Evolutionary conservation across 1,140 invertebrate species (phyloP), one percentile per base, ranked within the genome.

Genomic region (Copidosoma floridanum): DNA sequence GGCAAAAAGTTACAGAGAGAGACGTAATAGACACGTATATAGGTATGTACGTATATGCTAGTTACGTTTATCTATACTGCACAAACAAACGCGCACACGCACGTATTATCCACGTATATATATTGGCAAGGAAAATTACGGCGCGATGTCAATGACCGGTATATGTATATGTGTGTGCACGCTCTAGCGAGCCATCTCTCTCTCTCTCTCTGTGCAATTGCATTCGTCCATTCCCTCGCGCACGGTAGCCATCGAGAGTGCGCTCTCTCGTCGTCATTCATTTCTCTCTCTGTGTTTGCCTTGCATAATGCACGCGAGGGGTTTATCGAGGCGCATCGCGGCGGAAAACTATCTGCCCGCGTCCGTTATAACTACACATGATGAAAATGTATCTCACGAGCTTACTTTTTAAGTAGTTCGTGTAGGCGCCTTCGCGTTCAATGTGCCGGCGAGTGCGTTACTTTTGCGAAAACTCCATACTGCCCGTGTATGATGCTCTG

Each of bases 81-180:
- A n/a, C n/a, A n/a, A n/a, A n/a, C n/a, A n/a, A n/a, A n/a, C n/a
- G n/a, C n/a, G n/a, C n/a, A n/a, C n/a, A n/a, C n/a, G n/a, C n/a
- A n/a, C n/a, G n/a, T n/a, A n/a, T n/a, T n/a, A n/a, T n/a, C n/a
- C n/a, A n/a, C n/a, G n/a, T n/a, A n/a, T n/a, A n/a, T n/a, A n/a
- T 67, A 70, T 63, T 59, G 50, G 69, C 68, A 65, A 78, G 75
- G 74, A 79, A 79, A 78, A 79, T 77, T 75, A 77, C 75, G 61
- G 73, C 64, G 68, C 69, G 69, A 75, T 76, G 76, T 76, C 74
- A 77, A 77, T 68, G 75, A 76, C 76, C 76, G 57, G 48, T n/a
- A n/a, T n/a, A n/a, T n/a, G n/a, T n/a, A n/a, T n/a, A n/a, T n/a
- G n/a, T n/a, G n/a, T n/a, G n/a, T n/a, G n/a, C n/a, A n/a, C 60